Conservation (phyloP, 2,888 invertebrate genomes). For the Dynastes grantii region DNA sequence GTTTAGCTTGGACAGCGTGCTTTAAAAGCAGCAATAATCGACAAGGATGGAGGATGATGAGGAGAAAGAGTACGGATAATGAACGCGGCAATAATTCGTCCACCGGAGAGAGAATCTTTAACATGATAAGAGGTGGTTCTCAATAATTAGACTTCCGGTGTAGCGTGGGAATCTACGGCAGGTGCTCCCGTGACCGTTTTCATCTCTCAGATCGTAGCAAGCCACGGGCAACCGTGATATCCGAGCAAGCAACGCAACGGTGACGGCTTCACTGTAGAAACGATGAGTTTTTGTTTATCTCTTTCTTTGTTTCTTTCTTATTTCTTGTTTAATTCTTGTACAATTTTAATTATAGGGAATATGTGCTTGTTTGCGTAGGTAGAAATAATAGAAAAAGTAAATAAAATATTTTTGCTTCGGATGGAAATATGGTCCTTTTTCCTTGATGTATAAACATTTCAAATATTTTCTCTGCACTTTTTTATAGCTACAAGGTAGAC, state of each 20-base stretch:
- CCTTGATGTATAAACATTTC: no score
- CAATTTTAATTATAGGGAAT: neutral
- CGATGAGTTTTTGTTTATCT: neutral
- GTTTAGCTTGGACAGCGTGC: no score
- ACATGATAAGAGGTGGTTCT: conserved; percentile 63
- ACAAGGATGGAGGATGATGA: neutral
- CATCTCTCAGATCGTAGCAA: conserved; percentile 14
- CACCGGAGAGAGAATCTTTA: conserved; percentile 52
- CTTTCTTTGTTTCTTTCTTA: neutral
- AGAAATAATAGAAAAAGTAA: no score
- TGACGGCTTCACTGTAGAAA: no score
- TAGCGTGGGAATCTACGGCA: conserved; percentile 69
- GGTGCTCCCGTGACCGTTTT: conserved; percentile 61
- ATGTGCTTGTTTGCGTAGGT: neutral
- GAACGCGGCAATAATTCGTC: conserved; percentile 54
- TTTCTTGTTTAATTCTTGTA: neutral
- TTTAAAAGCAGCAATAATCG: no score
- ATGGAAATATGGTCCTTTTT: no score
- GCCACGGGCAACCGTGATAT: neutral
- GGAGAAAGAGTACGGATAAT: conserved; percentile 46
- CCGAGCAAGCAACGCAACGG: neutral
- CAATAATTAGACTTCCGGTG: conserved; percentile 70
- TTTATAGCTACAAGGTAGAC: no score
- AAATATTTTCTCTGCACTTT: no score
- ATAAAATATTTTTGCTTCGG: no score